Percentiles rank a stretch among this genome's conserved stretches.
Evolutionary conservation across 2,113 vertebrate genomes (phyloP).

Genomic region (Morphnarchus princeps): DNA sequence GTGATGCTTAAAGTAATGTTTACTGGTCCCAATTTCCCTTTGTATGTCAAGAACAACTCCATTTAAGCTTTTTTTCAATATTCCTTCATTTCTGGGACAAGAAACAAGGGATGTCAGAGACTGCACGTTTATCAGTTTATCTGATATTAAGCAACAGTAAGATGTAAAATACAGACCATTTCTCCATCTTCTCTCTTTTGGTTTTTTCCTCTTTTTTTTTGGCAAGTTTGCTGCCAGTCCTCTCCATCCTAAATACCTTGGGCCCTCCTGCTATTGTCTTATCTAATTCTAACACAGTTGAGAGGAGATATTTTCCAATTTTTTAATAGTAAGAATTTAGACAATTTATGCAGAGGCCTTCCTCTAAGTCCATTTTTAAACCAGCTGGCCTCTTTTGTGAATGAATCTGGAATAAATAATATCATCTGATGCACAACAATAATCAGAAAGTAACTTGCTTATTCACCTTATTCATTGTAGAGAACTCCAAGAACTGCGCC

Average conservation of each 20-base stretch:
- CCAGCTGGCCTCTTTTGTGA: neutral
- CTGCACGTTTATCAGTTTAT: neutral
- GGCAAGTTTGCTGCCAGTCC: neutral
- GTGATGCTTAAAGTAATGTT: neutral
- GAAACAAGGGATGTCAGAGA: neutral
- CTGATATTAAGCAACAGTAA: neutral
- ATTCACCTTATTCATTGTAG: neutral
- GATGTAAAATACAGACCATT: neutral
- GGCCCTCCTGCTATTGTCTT: neutral
- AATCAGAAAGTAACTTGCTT: neutral
- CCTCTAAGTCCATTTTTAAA: neutral
- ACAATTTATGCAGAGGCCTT: neutral
- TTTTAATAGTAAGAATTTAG: neutral
- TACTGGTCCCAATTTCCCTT: neutral
- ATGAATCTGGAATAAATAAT: neutral
- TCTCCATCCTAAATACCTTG: neutral
- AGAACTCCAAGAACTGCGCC: neutral
- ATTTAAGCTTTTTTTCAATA: neutral
- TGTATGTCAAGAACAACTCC: neutral
- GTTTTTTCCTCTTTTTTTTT: accelerated
- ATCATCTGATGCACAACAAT: neutral
- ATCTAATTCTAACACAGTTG: neutral
- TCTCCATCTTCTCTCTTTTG: neutral
- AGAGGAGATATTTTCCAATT: neutral
- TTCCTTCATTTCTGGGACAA: neutral